Evolutionary conservation across 2,888 invertebrate species (phyloP).

Genomic region (Sinohyriopsis cumingii): DNA sequence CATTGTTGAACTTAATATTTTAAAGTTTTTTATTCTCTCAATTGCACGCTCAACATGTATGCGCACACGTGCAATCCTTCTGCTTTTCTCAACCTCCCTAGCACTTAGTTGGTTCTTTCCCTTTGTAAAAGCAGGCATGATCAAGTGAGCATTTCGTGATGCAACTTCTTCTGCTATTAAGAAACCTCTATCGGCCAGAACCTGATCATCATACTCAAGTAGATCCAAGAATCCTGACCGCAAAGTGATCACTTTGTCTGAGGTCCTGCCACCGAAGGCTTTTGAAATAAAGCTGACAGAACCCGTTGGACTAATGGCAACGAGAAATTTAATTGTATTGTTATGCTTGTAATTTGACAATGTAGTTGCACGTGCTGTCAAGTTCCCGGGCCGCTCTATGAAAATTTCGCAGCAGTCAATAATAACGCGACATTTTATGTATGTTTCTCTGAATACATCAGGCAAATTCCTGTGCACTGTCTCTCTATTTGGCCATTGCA

Average conservation of each 20-base stretch:
- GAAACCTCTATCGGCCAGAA: constrained; percentile 28
- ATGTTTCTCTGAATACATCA: no score
- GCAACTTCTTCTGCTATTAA: constrained; percentile 19
- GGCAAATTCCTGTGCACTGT: no score
- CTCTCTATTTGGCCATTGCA: no score
- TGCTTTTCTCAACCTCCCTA: constrained; percentile 17
- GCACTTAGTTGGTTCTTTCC: no score
- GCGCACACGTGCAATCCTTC: constrained; percentile 12
- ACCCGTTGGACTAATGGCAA: no score
- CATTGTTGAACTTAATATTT: no score
- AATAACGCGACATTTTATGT: no score
- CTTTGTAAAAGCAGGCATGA: constrained; percentile 21
- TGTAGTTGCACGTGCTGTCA: constrained; percentile 19
- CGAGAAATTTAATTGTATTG: constrained; percentile 23
- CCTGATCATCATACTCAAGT: constrained; percentile 14
- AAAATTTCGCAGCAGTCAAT: no score
- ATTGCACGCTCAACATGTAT: constrained; percentile 28
- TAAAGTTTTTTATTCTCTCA: constrained; percentile 17
- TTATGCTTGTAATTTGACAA: no score
- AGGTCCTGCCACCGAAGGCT: constrained; percentile 22
- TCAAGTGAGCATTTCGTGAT: constrained; percentile 5
- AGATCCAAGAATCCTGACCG: constrained; percentile 15
- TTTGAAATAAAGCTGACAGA: no score
- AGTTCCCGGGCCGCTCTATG: constrained; percentile 18
- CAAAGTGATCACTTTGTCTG: constrained; percentile 23